Base-by-base conservation (phyloP, 2,797 vertebrate species). In the Acrossocheilus fasciatus region DNA sequence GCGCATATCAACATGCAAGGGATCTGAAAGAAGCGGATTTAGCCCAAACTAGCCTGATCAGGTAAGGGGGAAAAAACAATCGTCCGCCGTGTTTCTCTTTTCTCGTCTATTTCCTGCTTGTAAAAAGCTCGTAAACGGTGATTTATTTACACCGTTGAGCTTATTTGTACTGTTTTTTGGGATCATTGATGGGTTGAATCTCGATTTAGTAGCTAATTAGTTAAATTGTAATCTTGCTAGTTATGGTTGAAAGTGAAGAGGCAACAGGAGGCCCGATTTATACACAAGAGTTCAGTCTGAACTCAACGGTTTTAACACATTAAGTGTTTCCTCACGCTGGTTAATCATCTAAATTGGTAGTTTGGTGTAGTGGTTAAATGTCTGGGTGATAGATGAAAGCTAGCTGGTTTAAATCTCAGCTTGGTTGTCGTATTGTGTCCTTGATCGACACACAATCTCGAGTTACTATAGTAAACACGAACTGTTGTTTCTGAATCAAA, bases 21-120 rank as follows among this genome's bases (percentile, higher is more conserved):
- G 54, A 89, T 93, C 82, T 96, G 93, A 96, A 91, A 87, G 84
- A 86, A 87, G 88, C 87, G 81, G 91, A 85, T 86, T 92, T 85
- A 41, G 73, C 85, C 87, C 83, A 5, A 75, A 79, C 88, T 81
- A 93, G 88, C 88, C 90, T 76, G 88, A 88, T 94, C 94, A 96
- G 95, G 96, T 96, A 92, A 95, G 90, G 89, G 92, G 90, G 26
- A 88, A 87, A 70, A 41, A 73, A 64, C 66, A 72, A 72, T 12
- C 82, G 54, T 10, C 14, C 43, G 52, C 68, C 52, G 83, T 72
- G 79, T 72, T 69, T 89, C 81, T 87, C 91, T 92, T 91, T 84
- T 82, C 81, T 92, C 91, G 91, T 92, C 84, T 85, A 82, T 82
- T 79, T 62, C 54, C 72, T 77, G 83, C 91, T 90, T 41, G 74